These are phyloP conservation scores for Myathropa florea DNA, from an alignment of 2,888 invertebrate genomes.

Conservation along the genomic window DNA sequence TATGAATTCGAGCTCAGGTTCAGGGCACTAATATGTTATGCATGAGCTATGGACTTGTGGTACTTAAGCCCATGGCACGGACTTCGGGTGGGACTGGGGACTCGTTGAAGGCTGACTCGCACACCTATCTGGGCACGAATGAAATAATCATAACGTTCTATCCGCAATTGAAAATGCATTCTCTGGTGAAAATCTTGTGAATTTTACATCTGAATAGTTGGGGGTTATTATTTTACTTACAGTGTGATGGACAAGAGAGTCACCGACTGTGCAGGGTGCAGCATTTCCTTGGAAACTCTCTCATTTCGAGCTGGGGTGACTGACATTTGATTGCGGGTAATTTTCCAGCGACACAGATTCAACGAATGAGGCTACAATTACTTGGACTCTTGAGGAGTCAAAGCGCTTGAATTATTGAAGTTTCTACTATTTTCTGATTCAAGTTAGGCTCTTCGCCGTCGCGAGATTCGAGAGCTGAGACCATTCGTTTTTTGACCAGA, in stretches of 20 bases:
- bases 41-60: conserved; percentile 61
- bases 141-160: conserved; percentile 58
- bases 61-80: conserved; percentile 29
- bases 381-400: no score
- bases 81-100: not conserved
- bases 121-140: conserved; percentile 52
- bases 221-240: not conserved
- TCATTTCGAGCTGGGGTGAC: no score
- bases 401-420: no score
- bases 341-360: no score
- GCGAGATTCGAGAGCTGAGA: no score
- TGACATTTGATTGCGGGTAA: no score
- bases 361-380: no score
- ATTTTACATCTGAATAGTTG: not conserved
- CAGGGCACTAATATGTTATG: conserved; percentile 59
- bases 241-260: not conserved
- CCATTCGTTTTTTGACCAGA: no score
- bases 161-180: conserved; percentile 63
- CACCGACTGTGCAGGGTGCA: not conserved
- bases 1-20: conserved; percentile 53
- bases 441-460: no score
- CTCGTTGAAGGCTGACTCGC: conserved; percentile 15
- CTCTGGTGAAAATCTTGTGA: conserved; percentile 19
- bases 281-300: no score
- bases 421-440: no score